Evolutionary conservation across 2,888 invertebrate genomes (phyloP).

Genomic region (Lymantria dispar): DNA sequence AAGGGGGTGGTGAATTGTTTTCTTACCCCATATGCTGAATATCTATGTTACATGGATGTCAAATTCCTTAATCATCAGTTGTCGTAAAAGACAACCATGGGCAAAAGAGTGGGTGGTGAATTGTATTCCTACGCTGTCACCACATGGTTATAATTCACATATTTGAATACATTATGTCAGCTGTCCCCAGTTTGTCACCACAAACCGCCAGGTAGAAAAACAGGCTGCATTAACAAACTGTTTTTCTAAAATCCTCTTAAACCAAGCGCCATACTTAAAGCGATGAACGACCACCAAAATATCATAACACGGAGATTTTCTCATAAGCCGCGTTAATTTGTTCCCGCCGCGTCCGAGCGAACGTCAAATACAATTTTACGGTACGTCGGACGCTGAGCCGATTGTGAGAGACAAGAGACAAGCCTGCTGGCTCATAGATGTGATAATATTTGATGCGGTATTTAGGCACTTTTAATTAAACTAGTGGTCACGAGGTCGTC

Average conservation of each 20-base stretch:
- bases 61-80: no score
- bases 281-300: constrained; percentile 57
- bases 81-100: no score
- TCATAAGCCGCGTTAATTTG: constrained; percentile 75
- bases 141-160: no score
- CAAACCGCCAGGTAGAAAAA: neutral
- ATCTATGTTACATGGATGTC: no score
- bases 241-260: constrained; percentile 31
- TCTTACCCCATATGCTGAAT: no score
- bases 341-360: constrained; percentile 50
- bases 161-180: no score
- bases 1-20: no score
- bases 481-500: no score
- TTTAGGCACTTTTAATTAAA: neutral
- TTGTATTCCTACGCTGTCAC: no score
- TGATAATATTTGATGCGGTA: constrained; percentile 36
- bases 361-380: constrained; percentile 82
- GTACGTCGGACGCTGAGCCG: constrained; percentile 75
- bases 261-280: constrained; percentile 60
- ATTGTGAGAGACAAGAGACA: constrained; percentile 75
- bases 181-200: no score
- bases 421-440: constrained; percentile 53
- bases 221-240: neutral
- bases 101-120: no score
- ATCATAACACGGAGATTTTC: constrained; percentile 77